These are phyloP conservation scores for Oreochromis aureus DNA, from an alignment of 2,113 vertebrate genomes.

Conservation along the genomic window DNA sequence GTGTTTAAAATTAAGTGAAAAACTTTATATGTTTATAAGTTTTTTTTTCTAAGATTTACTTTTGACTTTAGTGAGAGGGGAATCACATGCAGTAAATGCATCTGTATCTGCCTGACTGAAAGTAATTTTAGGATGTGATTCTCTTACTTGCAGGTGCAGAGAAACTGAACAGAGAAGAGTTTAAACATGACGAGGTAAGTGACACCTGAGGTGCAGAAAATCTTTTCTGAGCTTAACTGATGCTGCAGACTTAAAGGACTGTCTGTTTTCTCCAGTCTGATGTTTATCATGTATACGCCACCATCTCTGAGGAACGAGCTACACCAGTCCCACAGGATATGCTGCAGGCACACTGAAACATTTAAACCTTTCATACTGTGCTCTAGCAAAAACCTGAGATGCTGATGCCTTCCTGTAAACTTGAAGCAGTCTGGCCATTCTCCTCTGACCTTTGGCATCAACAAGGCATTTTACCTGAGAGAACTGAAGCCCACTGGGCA, in stretches of 20 bases:
- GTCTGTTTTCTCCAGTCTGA: background rate
- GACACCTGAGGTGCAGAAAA: background rate
- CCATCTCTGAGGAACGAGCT: background rate
- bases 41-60: background rate
- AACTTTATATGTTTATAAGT: background rate
- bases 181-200: background rate
- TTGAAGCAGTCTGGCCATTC: no score
- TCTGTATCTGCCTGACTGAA: background rate
- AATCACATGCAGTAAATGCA: background rate
- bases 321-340: background rate
- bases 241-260: background rate
- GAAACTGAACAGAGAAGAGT: background rate
- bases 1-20: background rate
- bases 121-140: background rate
- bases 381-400: background rate
- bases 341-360: background rate
- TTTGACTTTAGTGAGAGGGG: background rate
- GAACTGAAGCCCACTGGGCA: no score
- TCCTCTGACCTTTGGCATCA: no score
- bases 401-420: background rate
- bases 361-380: background rate
- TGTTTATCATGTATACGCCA: conserved; percentile 9
- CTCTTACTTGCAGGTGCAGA: background rate
- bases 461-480: no score
- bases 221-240: background rate